A percentile compares a stretch with the other conserved stretches of the same genome.
Conservation (phyloP, 2,888 invertebrate genomes). For the Harmothoe impar region DNA sequence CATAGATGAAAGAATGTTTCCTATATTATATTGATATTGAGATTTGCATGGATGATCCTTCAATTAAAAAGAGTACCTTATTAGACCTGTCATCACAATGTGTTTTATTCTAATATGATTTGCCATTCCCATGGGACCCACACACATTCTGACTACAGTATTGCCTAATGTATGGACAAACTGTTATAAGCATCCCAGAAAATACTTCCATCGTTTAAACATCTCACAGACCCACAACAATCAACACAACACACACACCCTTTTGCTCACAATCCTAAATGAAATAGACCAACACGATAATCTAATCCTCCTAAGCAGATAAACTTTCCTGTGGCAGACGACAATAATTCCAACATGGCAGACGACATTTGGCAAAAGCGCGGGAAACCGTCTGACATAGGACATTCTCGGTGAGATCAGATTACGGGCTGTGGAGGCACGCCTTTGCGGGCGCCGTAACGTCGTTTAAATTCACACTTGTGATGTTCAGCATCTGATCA, state of each 20-base stretch:
- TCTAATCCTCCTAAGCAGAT: conserved; percentile 40
- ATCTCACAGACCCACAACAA: no score
- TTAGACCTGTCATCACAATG: no score
- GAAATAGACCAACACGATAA: conserved; percentile 1
- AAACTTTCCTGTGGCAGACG: background rate
- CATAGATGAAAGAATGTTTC: no score
- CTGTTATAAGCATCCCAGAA: no score
- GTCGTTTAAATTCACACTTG: conserved; percentile 52
- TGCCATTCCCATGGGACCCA: no score
- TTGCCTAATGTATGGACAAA: no score
- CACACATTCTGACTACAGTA: no score
- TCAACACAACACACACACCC: background rate
- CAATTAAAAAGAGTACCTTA: no score
- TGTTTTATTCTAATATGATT: no score
- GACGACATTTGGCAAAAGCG: background rate
- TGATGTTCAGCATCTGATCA: conserved; percentile 51
- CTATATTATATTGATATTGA: no score
- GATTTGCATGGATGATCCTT: no score
- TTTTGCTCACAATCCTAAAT: background rate
- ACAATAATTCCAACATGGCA: conserved; percentile 9
- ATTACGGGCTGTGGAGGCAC: conserved; percentile 1
- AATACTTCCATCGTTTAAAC: no score
- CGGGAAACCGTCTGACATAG: conserved; percentile 30
- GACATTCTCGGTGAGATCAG: conserved; percentile 34
- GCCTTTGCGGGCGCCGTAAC: conserved; percentile 23